These are phyloP conservation scores for Grus americana DNA, from an alignment of 2,113 vertebrate genomes.

Conservation along the genomic window DNA sequence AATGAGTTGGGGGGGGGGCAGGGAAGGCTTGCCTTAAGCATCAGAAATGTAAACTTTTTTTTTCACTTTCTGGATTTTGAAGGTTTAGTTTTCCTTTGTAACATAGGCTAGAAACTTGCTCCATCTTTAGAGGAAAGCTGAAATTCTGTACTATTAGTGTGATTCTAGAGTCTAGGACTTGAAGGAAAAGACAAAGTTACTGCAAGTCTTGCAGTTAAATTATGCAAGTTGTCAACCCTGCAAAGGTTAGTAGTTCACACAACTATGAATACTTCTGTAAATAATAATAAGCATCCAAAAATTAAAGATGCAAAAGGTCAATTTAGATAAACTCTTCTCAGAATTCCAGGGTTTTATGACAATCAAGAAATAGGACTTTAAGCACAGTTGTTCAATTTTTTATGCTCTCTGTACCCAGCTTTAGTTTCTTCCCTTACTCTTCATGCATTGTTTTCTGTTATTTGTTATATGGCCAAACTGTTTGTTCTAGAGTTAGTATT, in stretches of 20 bases:
- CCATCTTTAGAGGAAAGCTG: neutral
- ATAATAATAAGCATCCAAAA: neutral
- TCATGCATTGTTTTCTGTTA: neutral
- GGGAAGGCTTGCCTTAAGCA: neutral
- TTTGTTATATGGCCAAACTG: neutral
- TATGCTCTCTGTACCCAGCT: fast-evolving
- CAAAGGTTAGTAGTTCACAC: neutral
- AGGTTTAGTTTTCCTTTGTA: neutral
- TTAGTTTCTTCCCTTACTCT: neutral
- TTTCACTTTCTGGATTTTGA: neutral
- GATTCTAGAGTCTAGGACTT: neutral
- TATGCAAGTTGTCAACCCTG: neutral
- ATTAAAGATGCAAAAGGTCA: neutral
- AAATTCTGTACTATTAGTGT: neutral
- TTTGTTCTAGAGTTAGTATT: neutral
- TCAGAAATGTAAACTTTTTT: neutral
- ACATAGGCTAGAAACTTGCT: neutral
- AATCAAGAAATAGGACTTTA: neutral
- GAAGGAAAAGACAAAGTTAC: neutral
- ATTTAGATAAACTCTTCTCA: neutral
- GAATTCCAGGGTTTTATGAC: neutral
- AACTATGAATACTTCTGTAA: neutral
- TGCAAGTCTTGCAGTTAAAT: neutral
- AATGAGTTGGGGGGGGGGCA: neutral
- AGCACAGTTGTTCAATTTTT: neutral